Percentiles rank a stretch among this genome's conserved stretches.
phyloP scores from a whole-genome alignment of 2,797 vertebrate genomes.

The Orientallactaga sibirica region DNA sequence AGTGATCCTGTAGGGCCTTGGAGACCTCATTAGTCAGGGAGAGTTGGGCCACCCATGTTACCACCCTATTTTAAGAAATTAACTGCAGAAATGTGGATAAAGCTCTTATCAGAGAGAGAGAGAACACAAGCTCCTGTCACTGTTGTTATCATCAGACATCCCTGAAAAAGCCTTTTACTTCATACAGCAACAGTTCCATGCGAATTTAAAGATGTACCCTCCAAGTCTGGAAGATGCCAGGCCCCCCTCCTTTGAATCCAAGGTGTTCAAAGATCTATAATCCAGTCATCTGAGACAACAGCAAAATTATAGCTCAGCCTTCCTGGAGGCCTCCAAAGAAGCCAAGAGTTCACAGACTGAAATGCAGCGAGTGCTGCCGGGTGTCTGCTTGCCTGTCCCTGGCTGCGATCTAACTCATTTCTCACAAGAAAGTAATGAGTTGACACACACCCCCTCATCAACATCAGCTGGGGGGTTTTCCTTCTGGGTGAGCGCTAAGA shows the following conservation, averaged over 20 bases:
- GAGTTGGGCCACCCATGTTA: accelerated
- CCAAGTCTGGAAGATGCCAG: neutral
- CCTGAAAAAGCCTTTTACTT: neutral
- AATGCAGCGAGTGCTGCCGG: neutral
- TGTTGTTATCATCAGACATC: neutral
- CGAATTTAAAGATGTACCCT: neutral
- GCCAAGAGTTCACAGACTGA: accelerated
- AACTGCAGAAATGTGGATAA: neutral
- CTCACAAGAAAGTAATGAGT: neutral
- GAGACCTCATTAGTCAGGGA: neutral
- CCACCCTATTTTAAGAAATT: neutral
- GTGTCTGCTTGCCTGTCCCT: neutral
- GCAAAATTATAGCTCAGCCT: neutral
- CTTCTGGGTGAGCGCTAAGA: neutral
- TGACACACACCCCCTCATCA: neutral
- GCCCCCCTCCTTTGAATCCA: neutral
- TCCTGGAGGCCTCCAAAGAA: neutral
- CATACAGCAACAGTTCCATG: neutral
- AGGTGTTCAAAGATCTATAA: neutral
- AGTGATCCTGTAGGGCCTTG: neutral
- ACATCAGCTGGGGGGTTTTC: neutral
- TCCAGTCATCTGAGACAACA: neutral
- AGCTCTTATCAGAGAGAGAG: too few relatives aligned
- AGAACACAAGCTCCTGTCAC: neutral
- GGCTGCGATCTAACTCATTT: neutral